phyloP scores from a whole-genome alignment of 2,888 invertebrate genomes.

The Meteorus cinctellus region DNA sequence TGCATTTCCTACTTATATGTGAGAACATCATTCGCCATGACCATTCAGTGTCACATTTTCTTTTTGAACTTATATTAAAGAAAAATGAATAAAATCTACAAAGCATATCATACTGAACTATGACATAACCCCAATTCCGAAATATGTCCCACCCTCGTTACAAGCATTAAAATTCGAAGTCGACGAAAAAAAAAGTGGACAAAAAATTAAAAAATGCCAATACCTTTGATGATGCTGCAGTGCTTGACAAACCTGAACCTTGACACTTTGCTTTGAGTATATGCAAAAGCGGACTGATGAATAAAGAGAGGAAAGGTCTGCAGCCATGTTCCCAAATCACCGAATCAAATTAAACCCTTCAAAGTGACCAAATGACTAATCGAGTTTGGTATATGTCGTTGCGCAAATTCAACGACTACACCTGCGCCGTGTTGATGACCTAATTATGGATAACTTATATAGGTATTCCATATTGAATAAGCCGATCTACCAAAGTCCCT shows the following conservation, averaged over 20 bases:
- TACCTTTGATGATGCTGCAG: background rate
- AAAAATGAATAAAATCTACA: no score
- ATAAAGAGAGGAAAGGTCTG: background rate
- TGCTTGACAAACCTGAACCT: background rate
- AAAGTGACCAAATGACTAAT: slow-evolving; percentile 33
- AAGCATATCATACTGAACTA: no score
- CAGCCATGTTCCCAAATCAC: background rate
- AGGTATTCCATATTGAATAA: background rate
- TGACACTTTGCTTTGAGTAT: background rate
- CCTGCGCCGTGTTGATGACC: slow-evolving; percentile 55
- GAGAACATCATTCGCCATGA: no score
- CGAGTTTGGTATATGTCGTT: background rate
- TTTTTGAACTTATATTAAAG: no score
- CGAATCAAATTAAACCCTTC: slow-evolving; percentile 2
- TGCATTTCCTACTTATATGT: no score
- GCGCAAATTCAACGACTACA: slow-evolving; percentile 35
- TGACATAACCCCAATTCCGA: no score
- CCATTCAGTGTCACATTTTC: no score
- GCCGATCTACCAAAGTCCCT: no score
- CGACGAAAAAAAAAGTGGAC: background rate
- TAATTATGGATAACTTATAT: slow-evolving; percentile 60
- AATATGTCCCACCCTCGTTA: no score
- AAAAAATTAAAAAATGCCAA: background rate
- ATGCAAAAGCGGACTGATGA: slow-evolving; percentile 1
- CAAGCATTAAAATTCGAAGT: background rate